These are phyloP conservation scores for Eueremaeus valkanovi DNA, from an alignment of 2,888 invertebrate species.

Conservation along the genomic window DNA sequence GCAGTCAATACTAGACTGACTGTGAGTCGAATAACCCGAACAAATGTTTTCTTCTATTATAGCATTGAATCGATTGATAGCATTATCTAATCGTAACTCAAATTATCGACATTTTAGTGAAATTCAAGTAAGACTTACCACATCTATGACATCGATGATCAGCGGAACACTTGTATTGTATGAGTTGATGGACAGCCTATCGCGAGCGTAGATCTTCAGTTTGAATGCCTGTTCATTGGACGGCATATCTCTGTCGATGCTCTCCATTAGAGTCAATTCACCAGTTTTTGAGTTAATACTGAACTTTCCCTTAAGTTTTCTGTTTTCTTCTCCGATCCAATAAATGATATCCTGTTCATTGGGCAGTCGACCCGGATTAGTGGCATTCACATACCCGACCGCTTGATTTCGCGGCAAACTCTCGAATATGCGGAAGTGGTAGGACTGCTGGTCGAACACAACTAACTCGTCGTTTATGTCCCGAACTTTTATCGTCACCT, in stretches of 20 bases:
- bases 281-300: conserved; percentile 48
- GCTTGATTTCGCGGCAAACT: conserved; percentile 47
- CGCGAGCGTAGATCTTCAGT: conserved; percentile 48
- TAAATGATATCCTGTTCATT: conserved; percentile 49
- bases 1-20: too few species aligned
- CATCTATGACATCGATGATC: conserved; percentile 47
- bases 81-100: too few species aligned
- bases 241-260: conserved; percentile 49
- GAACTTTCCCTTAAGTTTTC: conserved; percentile 43
- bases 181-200: conserved; percentile 48
- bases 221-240: conserved; percentile 48
- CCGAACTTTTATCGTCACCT: conserved; percentile 48
- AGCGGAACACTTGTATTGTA: conserved; percentile 48
- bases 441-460: conserved; percentile 48
- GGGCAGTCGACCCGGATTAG: conserved; percentile 46
- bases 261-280: conserved; percentile 48
- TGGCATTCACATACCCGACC: conserved; percentile 49
- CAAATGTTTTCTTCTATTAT: too few species aligned
- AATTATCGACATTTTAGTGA: too few species aligned
- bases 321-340: conserved; percentile 48
- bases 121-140: too few species aligned
- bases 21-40: too few species aligned
- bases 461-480: conserved; percentile 50
- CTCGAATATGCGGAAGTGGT: conserved; percentile 48
- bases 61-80: too few species aligned